Conservation (phyloP, 1,140 invertebrate genomes). For the Trichonephila clavipes region DNA sequence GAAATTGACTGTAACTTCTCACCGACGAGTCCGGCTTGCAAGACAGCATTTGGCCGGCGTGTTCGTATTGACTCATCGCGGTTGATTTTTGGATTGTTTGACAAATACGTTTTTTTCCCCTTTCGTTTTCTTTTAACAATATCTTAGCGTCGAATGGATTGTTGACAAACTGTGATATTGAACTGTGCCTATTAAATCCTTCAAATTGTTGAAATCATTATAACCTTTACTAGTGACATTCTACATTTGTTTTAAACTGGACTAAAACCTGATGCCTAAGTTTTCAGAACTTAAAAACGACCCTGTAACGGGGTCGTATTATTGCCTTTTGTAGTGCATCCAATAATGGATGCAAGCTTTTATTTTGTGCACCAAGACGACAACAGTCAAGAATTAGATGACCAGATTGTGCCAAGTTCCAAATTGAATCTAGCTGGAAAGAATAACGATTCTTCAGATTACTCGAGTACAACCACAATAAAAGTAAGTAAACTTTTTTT, state of each 20-base stretch:
- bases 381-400: conserved; percentile 56
- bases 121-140: not conserved
- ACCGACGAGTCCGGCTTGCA: not conserved
- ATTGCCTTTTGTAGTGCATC: not conserved
- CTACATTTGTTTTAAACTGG: not conserved
- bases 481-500: conserved; percentile 44
- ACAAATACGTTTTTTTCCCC: not conserved
- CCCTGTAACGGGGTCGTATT: not conserved
- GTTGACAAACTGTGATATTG: not conserved
- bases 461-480: not conserved
- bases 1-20: not conserved
- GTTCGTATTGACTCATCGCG: conserved; percentile 4
- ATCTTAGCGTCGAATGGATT: not conserved
- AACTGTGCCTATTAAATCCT: not conserved
- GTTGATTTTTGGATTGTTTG: conserved; percentile 9
- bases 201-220: not conserved
- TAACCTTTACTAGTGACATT: not conserved
- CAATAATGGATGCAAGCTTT: conserved; percentile 67
- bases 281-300: not conserved
- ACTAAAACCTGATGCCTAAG: conserved; percentile 10
- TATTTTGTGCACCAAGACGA: conserved; percentile 68
- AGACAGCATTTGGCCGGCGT: conserved; percentile 25
- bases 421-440: conserved; percentile 26
- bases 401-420: conserved; percentile 64
- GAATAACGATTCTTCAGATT: not conserved